Evolutionary conservation across 2,113 vertebrate species (phyloP).

Genomic region (Gadus macrocephalus): DNA sequence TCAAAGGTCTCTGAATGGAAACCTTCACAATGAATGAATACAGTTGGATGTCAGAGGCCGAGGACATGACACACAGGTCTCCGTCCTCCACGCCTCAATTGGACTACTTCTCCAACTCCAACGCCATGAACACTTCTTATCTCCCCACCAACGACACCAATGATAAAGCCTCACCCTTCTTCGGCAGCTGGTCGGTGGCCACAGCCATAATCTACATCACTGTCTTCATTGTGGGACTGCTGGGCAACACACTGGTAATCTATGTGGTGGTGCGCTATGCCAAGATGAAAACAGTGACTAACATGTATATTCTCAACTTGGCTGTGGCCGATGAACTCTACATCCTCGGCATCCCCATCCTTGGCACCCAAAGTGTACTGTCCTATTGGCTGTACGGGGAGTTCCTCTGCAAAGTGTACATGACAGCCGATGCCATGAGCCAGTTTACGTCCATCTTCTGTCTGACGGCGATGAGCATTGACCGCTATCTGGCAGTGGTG

Average conservation of each 20-base stretch:
- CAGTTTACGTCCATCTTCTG: conserved; percentile 93
- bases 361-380: conserved; percentile 81
- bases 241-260: conserved; percentile 84
- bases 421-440: conserved; percentile 84
- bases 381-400: conserved; percentile 89
- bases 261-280: conserved; percentile 83
- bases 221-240: conserved; percentile 80
- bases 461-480: conserved; percentile 91
- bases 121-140: conserved; percentile 10
- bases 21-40: conserved; percentile 47
- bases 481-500: conserved; percentile 90
- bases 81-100: background rate
- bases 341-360: conserved; percentile 86
- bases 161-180: background rate
- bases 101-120: background rate
- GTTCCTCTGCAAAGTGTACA: conserved; percentile 82
- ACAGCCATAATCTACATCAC: conserved; percentile 78
- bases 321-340: conserved; percentile 87
- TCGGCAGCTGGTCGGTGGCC: conserved; percentile 60
- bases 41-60: conserved; percentile 13
- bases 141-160: background rate
- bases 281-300: conserved; percentile 92
- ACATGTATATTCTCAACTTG: conserved; percentile 93
- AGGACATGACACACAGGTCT: background rate
- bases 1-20: background rate